Conservation (phyloP, 2,888 invertebrate species). For the Hydrotaea diabolus region DNA sequence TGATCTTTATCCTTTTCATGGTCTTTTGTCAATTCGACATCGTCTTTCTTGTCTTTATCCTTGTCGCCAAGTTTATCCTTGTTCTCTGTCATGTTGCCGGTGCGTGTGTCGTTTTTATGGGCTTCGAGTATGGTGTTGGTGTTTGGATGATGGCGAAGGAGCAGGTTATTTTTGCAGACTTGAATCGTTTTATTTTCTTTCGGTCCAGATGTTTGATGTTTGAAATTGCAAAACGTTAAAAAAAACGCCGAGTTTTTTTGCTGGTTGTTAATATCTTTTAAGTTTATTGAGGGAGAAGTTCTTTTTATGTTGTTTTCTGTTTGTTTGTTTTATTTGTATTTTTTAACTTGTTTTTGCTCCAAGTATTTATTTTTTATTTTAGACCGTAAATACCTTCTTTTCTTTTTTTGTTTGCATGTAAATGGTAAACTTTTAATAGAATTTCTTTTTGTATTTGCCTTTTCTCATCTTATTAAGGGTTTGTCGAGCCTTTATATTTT, state of each 20-base stretch:
- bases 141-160: not conserved
- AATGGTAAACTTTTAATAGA: no score
- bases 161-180: not conserved
- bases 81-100: conserved; percentile 68
- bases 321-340: not conserved
- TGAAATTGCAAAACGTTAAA: not conserved
- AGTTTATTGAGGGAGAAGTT: not conserved
- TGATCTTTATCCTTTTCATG: conserved; percentile 60
- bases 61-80: conserved; percentile 67
- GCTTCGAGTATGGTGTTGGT: not conserved
- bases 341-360: not conserved
- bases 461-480: not conserved
- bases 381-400: no score
- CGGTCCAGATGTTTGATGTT: not conserved
- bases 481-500: not conserved
- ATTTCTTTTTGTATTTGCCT: no score
- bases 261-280: not conserved
- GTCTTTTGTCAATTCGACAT: conserved; percentile 51
- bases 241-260: not conserved
- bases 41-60: conserved; percentile 60
- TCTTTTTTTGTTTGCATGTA: no score
- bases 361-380: not conserved
- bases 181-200: not conserved
- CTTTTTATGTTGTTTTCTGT: not conserved
- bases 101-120: not conserved